phyloP scores from a whole-genome alignment of 2,113 vertebrate genomes.

The Girardinichthys multiradiatus region DNA sequence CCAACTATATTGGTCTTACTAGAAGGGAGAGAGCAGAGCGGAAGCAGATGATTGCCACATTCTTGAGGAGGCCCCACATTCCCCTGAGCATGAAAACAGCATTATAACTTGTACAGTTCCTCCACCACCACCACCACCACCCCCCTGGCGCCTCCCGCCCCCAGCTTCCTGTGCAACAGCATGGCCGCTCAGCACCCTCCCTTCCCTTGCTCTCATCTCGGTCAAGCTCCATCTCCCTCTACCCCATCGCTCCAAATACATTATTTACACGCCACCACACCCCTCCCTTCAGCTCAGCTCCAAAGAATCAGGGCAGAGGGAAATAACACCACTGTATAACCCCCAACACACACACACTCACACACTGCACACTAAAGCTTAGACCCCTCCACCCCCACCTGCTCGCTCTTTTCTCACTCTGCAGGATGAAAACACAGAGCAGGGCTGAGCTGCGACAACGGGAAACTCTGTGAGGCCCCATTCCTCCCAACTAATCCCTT shows the following conservation, averaged over 20 bases:
- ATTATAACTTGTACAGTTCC: constrained; percentile 28
- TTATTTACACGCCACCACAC: constrained; percentile 75
- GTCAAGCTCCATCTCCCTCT: constrained; percentile 52
- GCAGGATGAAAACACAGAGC: constrained; percentile 72
- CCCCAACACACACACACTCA: constrained; percentile 3
- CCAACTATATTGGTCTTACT: constrained; percentile 29
- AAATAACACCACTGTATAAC: constrained; percentile 79
- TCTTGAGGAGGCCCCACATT: constrained; percentile 65
- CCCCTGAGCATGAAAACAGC: constrained; percentile 51
- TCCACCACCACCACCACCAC: neutral
- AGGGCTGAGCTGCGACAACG: constrained; percentile 78
- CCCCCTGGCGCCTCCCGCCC: constrained; percentile 16
- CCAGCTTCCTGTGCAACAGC: constrained; percentile 64
- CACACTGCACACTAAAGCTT: constrained; percentile 42
- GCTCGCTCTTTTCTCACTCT: constrained; percentile 75
- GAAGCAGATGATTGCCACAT: constrained; percentile 63
- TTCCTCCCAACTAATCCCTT: constrained; percentile 79
- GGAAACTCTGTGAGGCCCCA: constrained; percentile 79
- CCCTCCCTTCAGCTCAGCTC: constrained; percentile 63
- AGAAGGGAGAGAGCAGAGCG: constrained; percentile 34
- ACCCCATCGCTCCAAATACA: constrained; percentile 66
- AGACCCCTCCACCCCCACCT: constrained; percentile 60
- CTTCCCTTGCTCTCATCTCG: constrained; percentile 5
- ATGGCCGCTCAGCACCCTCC: constrained; percentile 50
- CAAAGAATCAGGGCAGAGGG: constrained; percentile 75